Conservation (phyloP, 2,888 invertebrate genomes). For the Xylocampa areola region DNA sequence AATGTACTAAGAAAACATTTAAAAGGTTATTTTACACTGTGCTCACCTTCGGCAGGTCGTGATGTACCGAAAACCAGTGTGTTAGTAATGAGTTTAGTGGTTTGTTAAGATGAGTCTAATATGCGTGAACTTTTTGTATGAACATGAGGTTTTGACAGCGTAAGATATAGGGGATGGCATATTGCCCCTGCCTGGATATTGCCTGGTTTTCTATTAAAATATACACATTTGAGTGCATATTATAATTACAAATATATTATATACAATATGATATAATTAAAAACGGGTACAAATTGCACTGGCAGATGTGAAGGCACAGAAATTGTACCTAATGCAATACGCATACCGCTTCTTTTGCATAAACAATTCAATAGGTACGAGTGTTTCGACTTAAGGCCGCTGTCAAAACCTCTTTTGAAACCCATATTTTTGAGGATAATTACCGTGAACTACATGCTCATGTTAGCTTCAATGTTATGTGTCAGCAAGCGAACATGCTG, state of each 20-base stretch:
- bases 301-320: too few relatives aligned
- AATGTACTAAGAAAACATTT: conserved; percentile 44
- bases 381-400: conserved; percentile 1
- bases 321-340: too few relatives aligned
- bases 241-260: too few relatives aligned
- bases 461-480: conserved; percentile 55
- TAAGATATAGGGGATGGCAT: background rate
- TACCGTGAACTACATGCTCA: conserved; percentile 61
- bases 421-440: conserved; percentile 35
- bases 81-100: conserved; percentile 55
- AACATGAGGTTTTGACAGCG: conserved; percentile 46
- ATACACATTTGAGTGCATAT: too few relatives aligned
- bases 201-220: too few relatives aligned
- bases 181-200: background rate
- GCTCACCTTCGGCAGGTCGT: conserved; percentile 43
- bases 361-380: too few relatives aligned
- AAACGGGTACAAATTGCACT: too few relatives aligned
- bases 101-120: conserved; percentile 42
- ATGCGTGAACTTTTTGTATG: conserved; percentile 45
- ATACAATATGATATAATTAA: too few relatives aligned
- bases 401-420: conserved; percentile 48
- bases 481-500: conserved; percentile 68
- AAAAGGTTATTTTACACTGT: conserved; percentile 36
- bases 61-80: conserved; percentile 52
- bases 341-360: too few relatives aligned